Evolutionary conservation across 2,888 invertebrate species (phyloP), one percentile per base, ranked within the genome.

Genomic region (Halictus quadricinctus): DNA sequence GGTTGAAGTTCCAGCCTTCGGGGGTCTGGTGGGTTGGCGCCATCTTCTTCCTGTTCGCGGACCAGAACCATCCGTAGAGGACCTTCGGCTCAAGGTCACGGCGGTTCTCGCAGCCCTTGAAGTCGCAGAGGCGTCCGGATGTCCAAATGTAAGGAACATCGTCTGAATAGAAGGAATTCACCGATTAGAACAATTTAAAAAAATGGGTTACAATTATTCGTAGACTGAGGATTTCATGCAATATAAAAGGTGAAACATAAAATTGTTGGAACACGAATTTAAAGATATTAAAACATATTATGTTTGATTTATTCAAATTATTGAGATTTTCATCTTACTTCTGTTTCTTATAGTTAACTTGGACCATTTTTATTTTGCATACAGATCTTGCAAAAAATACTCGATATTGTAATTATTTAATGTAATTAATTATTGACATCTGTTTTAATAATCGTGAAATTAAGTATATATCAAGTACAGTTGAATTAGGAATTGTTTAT

Each of bases 141-240:
- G 98, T 98, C 98, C 98, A 98, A 93, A 98, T 98, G 95, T 98
- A 98, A 5, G 98, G 98, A 73, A 98, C 97, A 94, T 98, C 97
- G 91, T 98, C 97, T 97, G 95, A 13, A 91, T 91, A 84, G 10
- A 73, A 48, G 60, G 29, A 54, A 69, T 78, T 69, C 15, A 18
- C 58, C n/a, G 72, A 66, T 46, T 41, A 43, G n/a, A 43, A 43
- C 5, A 12, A 41, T 58, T 73, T 36, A 15, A 18, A 13, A 43
- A 15, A n/a, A 36, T 54, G 13, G 12, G n/a, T 36, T 25, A 48
- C 48, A 72, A 72, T 48, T 54, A 74, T 74, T 54, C 10, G 43
- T 43, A 43, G 43, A 43, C 43, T 0, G 46, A 46, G 8, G 10
- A 21, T 54, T 54, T 8, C 3, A 21, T n/a, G 54, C 3, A 54